These are phyloP conservation scores for Odontamblyopus lacepedii DNA, from an alignment of 2,797 vertebrate species.

Conservation along the genomic window DNA sequence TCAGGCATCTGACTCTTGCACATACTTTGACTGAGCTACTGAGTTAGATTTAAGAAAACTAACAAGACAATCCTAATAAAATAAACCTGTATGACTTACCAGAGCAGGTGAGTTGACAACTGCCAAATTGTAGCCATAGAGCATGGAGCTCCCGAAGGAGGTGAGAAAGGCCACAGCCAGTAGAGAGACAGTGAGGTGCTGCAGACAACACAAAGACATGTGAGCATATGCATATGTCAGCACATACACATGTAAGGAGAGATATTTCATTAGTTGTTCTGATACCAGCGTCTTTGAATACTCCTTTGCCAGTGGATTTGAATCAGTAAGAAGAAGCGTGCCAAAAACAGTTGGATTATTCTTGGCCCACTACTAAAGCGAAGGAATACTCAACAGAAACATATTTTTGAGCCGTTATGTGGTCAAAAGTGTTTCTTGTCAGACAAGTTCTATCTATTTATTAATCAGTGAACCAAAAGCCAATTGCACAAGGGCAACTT, in stretches of 20 bases:
- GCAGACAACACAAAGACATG: no score
- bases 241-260: background rate
- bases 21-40: background rate
- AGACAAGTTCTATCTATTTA: no score
- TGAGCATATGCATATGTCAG: background rate
- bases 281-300: background rate
- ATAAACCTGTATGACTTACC: constrained; percentile 68
- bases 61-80: background rate
- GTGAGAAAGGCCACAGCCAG: constrained; percentile 84
- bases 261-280: background rate
- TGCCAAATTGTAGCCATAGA: constrained; percentile 91
- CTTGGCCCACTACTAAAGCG: no score
- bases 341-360: background rate
- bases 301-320: background rate
- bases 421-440: no score
- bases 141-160: constrained; percentile 91
- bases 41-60: background rate
- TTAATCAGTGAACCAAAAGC: no score
- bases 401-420: no score
- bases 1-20: background rate
- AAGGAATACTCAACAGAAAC: no score
- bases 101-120: constrained; percentile 89
- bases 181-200: constrained; percentile 57
- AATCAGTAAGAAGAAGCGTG: background rate
- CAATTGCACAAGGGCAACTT: no score